Base-by-base conservation (phyloP, 1,140 invertebrate species). In the Macrotrachela quadricornifera region DNA sequence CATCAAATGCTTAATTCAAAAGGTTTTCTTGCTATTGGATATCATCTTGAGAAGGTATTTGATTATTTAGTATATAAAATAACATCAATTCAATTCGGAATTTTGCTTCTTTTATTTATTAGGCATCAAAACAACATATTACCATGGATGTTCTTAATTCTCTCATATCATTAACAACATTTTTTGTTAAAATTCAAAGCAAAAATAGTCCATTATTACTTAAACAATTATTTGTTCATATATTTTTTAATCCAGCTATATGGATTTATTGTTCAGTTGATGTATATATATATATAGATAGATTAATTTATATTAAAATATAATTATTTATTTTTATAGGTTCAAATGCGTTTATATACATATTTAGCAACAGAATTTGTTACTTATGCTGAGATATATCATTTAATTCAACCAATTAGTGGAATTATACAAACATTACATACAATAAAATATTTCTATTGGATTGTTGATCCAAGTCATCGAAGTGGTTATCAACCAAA, bases 1-100 rank as follows among this genome's bases (percentile, higher is more conserved):
- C 91, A 96, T 65, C 92, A 99, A 64, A 88, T 99, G 81, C 82
- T 95, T 66, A 91, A 94, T 71, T 92, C 87, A 64, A 73, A 88
- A 61, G 91, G 91, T 43, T 96, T 99, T 71, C 76, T 97, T 57
- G 88, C 97, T 44, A 94, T 97, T 65, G 91, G 88, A 58, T 88
- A 87, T 67, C 83, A 95, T 76, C 75, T 97, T 56, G 86, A 92
- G 66, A 79, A 86, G 62, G 72, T 73, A 49, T 16, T 46, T 36
- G 18, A n/a, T n/a, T n/a, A n/a, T n/a, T n/a, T n/a, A n/a, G n/a
- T n/a, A n/a, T 49, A 54, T 13, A 42, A 12, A 14, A 38, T n/a
- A n/a, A n/a, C n/a, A n/a, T n/a, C n/a, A n/a, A n/a, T n/a, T n/a
- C n/a, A n/a, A n/a, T n/a, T n/a, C n/a, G n/a, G n/a, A n/a, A n/a